phyloP scores from a whole-genome alignment of 2,113 vertebrate genomes.

The Octodon degus region DNA sequence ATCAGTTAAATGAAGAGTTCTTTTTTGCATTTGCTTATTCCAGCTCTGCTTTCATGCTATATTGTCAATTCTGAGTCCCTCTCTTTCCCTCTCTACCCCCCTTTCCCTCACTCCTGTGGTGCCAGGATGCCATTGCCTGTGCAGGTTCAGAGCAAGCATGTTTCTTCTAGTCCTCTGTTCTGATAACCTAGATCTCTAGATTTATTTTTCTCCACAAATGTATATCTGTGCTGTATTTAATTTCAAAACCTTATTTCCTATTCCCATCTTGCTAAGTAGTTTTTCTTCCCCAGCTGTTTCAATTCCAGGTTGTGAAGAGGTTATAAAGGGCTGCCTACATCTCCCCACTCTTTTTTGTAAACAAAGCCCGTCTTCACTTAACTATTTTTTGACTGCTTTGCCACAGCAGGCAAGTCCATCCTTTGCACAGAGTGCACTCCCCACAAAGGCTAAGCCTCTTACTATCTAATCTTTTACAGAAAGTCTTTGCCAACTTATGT shows the following conservation, averaged over 20 bases:
- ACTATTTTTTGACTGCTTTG: not conserved
- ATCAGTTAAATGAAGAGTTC: not conserved
- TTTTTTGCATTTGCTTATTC: not conserved
- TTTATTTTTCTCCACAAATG: not conserved
- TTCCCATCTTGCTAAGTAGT: not conserved
- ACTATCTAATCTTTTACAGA: not conserved
- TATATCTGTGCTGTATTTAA: not conserved
- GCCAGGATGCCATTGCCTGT: not conserved
- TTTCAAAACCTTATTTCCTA: not conserved
- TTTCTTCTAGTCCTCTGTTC: not conserved
- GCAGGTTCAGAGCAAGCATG: not conserved
- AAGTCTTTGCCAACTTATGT: not conserved
- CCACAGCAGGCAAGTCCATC: not conserved
- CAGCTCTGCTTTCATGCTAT: not conserved
- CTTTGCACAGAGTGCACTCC: not conserved
- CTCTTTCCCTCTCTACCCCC: not conserved
- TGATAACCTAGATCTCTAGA: not conserved
- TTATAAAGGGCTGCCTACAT: not conserved
- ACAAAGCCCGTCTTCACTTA: not conserved
- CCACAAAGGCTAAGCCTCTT: constrained; percentile 26
- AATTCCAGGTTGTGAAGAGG: not conserved
- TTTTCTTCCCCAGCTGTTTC: not conserved
- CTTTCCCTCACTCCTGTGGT: not conserved
- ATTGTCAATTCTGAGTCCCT: not conserved
- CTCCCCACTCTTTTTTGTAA: not conserved